Conservation (phyloP, 2,888 invertebrate species). For the Tetramorium bicarinatum region DNA sequence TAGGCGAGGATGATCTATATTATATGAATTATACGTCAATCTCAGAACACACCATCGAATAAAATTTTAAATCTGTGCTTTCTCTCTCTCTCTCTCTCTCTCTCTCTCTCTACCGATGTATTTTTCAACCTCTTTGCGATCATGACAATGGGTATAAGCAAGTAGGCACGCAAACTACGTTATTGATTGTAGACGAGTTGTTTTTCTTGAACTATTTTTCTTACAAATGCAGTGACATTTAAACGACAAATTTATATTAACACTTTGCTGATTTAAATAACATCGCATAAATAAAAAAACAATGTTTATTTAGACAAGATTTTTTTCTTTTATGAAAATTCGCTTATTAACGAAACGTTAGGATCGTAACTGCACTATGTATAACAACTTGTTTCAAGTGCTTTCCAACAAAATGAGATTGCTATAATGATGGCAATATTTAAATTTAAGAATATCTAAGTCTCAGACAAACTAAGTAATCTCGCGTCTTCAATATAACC, state of each 20-base stretch:
- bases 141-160: constrained; percentile 9
- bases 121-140: not conserved
- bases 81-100: not conserved
- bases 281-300: not conserved
- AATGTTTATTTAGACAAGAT: not conserved
- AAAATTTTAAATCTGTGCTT: constrained; percentile 55
- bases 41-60: constrained; percentile 18
- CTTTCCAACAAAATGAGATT: constrained; percentile 7
- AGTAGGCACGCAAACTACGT: constrained; percentile 13
- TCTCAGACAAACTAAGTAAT: constrained; percentile 36
- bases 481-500: constrained; percentile 45
- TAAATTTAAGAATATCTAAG: constrained; percentile 36
- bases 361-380: not conserved
- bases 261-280: constrained; percentile 15
- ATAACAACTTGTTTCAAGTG: not conserved
- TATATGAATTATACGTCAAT: constrained; percentile 42
- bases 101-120: not conserved
- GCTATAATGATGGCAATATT: constrained; percentile 14
- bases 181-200: constrained; percentile 18
- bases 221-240: not conserved
- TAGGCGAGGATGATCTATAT: constrained; percentile 43
- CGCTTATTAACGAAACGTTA: not conserved
- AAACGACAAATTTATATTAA: not conserved
- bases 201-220: constrained; percentile 15
- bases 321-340: constrained; percentile 3